These are phyloP conservation scores for Tupaia chinensis DNA, from an alignment of 2,113 vertebrate genomes.

Conservation along the genomic window DNA sequence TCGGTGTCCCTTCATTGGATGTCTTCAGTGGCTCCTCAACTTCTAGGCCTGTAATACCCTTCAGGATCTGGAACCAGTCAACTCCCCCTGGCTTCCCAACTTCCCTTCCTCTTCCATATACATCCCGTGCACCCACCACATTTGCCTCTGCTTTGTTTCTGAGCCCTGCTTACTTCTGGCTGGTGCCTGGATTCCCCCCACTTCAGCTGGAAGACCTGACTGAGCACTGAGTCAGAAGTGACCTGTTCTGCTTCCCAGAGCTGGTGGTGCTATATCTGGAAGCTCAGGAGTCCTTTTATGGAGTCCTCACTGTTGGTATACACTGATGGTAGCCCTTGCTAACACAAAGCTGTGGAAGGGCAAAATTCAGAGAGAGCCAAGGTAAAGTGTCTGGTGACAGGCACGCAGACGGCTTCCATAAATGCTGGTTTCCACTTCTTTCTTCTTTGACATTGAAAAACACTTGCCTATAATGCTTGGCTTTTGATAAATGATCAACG, in stretches of 20 bases:
- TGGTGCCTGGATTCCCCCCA: not conserved
- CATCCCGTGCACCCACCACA: fast-evolving
- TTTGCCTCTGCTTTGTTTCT: not conserved
- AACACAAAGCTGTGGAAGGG: not conserved
- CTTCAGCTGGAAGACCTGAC: not conserved
- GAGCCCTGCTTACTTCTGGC: not conserved
- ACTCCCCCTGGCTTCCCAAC: not conserved
- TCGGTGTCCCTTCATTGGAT: too few species aligned
- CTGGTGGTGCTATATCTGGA: too few species aligned
- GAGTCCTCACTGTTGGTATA: not conserved
- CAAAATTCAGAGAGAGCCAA: not conserved
- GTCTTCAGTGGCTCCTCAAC: not conserved
- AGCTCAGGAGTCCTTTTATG: fast-evolving
- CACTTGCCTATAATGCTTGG: not conserved
- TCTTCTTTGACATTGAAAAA: not conserved
- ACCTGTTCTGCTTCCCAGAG: not conserved
- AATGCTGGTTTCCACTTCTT: not conserved
- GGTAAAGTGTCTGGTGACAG: not conserved
- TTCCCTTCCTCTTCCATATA: not conserved
- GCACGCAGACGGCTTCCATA: not conserved
- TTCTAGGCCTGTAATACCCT: not conserved
- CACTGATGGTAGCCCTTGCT: not conserved
- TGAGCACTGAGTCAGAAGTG: not conserved
- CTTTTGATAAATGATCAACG: conserved; percentile 1
- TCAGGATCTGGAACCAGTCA: not conserved